Evolutionary conservation across 1,140 invertebrate species (phyloP).

Genomic region (Asbolus verrucosus): DNA sequence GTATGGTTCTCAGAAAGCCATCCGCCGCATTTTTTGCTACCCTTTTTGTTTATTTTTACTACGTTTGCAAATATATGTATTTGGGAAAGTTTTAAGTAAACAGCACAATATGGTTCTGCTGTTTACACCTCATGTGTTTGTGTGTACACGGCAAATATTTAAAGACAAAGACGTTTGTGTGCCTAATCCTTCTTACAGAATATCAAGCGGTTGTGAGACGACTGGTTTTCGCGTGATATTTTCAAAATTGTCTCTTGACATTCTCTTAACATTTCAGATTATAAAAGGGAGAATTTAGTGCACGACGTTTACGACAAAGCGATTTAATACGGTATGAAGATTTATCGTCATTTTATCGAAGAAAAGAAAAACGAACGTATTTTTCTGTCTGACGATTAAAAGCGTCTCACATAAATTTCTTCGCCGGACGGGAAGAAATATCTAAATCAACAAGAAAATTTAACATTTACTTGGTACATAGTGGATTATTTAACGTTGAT

Average conservation of each 20-base stretch:
- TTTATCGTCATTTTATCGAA: constrained; percentile 44
- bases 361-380: constrained; percentile 16
- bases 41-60: constrained; percentile 31
- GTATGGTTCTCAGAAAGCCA: constrained; percentile 14
- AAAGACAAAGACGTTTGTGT: constrained; percentile 10
- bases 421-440: neutral
- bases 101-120: constrained; percentile 28
- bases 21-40: constrained; percentile 17
- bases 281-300: constrained; percentile 43
- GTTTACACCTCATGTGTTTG: constrained; percentile 36
- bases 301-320: constrained; percentile 41
- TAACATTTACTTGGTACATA: too few species aligned
- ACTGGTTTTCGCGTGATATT: neutral
- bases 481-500: too few species aligned
- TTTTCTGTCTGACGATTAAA: constrained; percentile 10
- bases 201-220: neutral
- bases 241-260: neutral
- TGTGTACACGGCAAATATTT: constrained; percentile 31
- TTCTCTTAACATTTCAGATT: constrained; percentile 41
- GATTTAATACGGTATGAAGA: constrained; percentile 43
- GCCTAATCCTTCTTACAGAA: neutral
- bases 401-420: neutral
- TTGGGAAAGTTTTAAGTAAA: constrained; percentile 26
- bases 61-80: constrained; percentile 21
- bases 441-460: neutral